Conservation (phyloP, 2,888 invertebrate genomes). For the Vesta saturnalis region DNA sequence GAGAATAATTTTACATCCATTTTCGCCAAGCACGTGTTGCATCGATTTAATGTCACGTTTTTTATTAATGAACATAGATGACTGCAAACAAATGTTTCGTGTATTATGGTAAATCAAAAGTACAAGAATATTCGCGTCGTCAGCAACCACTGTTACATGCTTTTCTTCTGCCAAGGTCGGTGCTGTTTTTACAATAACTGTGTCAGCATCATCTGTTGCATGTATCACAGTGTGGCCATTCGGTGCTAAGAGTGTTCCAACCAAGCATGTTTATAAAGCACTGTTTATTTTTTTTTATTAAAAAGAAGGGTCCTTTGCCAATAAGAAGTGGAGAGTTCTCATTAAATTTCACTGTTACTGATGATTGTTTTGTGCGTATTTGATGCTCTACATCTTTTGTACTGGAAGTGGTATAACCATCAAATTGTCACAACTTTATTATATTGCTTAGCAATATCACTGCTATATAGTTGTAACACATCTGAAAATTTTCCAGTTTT, state of each 20-base stretch:
- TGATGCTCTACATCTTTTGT: slow-evolving; percentile 7
- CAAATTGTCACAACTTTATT: background rate
- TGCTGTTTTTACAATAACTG: background rate
- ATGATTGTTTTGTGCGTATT: background rate
- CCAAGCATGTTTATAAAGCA: background rate
- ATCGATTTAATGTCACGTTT: slow-evolving; percentile 10
- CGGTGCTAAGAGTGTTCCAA: background rate
- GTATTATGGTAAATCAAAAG: slow-evolving; percentile 23
- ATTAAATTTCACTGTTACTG: background rate
- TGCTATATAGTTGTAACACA: too few relatives aligned
- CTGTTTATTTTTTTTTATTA: background rate
- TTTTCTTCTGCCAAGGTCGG: background rate
- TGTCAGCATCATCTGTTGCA: background rate
- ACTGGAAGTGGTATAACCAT: background rate
- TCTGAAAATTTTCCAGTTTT: slow-evolving; percentile 1
- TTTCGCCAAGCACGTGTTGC: slow-evolving; percentile 11
- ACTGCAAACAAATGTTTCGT: slow-evolving; percentile 17
- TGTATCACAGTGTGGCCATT: background rate
- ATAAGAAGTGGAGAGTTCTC: background rate
- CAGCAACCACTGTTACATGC: background rate
- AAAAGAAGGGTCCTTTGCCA: background rate
- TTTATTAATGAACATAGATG: slow-evolving; percentile 8
- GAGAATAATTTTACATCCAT: slow-evolving; percentile 12
- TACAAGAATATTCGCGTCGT: slow-evolving; percentile 16
- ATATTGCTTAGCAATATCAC: slow-evolving; percentile 1